Percentiles rank a stretch among this genome's conserved stretches.
phyloP scores from a whole-genome alignment of 2,888 invertebrate species.

The Brachycybe producta region DNA sequence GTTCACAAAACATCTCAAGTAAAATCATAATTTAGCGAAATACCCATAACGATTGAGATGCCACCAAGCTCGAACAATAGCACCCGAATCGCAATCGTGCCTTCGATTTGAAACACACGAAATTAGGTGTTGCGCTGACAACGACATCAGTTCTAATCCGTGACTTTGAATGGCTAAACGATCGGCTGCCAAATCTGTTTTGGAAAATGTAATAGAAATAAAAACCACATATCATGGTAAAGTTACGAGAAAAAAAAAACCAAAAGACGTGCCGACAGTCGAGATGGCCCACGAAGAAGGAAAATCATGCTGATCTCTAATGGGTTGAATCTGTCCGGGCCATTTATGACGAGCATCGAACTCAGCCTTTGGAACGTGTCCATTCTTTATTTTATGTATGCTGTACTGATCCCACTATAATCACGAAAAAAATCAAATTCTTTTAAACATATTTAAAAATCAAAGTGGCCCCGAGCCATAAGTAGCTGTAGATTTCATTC shows the following conservation, averaged over 20 bases:
- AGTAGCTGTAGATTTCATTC: no score
- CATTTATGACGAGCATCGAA: slow-evolving; percentile 69
- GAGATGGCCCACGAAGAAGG: slow-evolving; percentile 90
- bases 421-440: not conserved
- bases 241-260: not conserved
- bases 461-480: no score
- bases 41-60: slow-evolving; percentile 58
- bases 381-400: slow-evolving; percentile 1
- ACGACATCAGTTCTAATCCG: slow-evolving; percentile 53
- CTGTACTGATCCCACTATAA: slow-evolving; percentile 3
- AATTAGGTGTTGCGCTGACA: slow-evolving; percentile 74
- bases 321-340: slow-evolving; percentile 54
- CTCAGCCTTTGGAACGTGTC: slow-evolving; percentile 23
- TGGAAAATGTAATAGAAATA: not conserved
- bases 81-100: slow-evolving; percentile 72
- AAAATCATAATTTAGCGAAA: no score
- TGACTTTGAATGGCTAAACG: slow-evolving; percentile 70
- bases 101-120: slow-evolving; percentile 69
- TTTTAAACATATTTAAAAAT: not conserved
- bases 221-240: not conserved
- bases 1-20: no score
- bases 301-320: slow-evolving; percentile 52
- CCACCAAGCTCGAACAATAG: slow-evolving; percentile 84
- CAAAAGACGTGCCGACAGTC: slow-evolving; percentile 43
- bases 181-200: slow-evolving; percentile 27